Evolutionary conservation across 1,140 invertebrate genomes (phyloP).

Genomic region (Steinernema feltiae): DNA sequence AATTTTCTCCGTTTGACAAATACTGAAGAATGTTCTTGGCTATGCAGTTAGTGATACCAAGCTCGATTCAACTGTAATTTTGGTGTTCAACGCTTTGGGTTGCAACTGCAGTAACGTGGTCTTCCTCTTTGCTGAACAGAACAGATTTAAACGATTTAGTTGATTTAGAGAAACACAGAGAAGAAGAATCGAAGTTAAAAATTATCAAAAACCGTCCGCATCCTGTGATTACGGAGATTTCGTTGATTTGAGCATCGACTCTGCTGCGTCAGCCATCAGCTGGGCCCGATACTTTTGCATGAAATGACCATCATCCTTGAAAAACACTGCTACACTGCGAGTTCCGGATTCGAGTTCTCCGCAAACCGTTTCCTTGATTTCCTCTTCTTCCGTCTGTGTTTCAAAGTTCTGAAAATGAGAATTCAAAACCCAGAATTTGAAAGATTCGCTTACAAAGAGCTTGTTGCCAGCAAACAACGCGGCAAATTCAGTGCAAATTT

Average conservation of each 20-base stretch:
- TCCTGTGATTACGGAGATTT: no score
- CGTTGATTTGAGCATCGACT: background rate
- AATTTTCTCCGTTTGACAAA: no score
- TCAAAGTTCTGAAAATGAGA: background rate
- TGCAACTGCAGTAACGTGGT: no score
- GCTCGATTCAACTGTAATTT: no score
- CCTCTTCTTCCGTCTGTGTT: background rate
- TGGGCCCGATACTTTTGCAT: constrained; percentile 1
- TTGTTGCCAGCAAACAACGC: constrained; percentile 18
- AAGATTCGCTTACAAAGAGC: background rate
- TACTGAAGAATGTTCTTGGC: no score
- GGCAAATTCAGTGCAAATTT: background rate
- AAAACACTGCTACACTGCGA: background rate
- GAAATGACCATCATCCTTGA: constrained; percentile 2
- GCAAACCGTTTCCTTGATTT: background rate
- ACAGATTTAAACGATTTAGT: no score
- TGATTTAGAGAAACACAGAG: no score
- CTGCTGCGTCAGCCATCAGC: background rate
- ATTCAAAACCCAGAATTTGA: background rate
- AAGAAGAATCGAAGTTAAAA: no score
- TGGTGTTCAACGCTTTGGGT: no score
- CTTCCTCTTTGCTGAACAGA: no score
- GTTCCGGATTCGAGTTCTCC: constrained; percentile 5
- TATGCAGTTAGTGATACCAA: no score
- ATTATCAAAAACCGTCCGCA: no score